Percentiles rank a stretch among this genome's conserved stretches.
Conservation (phyloP, 2,113 vertebrate genomes). For the Gasterosteus aculeatus region DNA sequence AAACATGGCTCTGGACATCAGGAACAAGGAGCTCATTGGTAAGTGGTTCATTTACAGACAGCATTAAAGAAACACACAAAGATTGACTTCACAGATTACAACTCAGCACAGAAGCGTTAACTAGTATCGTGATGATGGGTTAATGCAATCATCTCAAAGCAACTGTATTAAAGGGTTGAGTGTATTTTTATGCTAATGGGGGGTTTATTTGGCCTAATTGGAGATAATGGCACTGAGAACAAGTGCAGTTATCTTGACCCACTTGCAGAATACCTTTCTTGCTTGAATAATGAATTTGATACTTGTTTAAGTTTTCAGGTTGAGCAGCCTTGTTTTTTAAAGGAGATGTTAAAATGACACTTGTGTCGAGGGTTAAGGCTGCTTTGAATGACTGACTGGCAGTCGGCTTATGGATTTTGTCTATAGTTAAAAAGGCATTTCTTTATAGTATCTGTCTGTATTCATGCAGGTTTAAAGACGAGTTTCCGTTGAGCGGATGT, state of each 20-base stretch:
- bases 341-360: constrained; percentile 8
- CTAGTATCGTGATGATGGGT: neutral
- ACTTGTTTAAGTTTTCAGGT: neutral
- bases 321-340: neutral
- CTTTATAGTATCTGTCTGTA: neutral
- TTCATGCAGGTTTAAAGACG: neutral
- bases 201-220: constrained; percentile 4
- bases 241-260: constrained; percentile 16
- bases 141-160: neutral
- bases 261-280: constrained; percentile 18
- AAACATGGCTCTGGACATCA: constrained; percentile 98
- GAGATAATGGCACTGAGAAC: constrained; percentile 13
- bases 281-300: constrained; percentile 5
- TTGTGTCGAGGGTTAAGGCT: neutral
- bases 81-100: neutral
- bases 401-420: neutral
- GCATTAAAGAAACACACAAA: neutral
- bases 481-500: neutral
- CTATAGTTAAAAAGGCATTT: neutral
- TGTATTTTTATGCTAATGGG: neutral
- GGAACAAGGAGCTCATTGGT: constrained; percentile 99
- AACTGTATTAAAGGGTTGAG: neutral
- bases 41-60: constrained; percentile 57
- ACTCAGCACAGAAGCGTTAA: neutral
- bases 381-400: neutral